Percentiles rank a stretch among this genome's conserved stretches.
These are phyloP conservation scores for Siphamia tubifer DNA, from an alignment of 2,113 vertebrate species.

Conservation along the genomic window DNA sequence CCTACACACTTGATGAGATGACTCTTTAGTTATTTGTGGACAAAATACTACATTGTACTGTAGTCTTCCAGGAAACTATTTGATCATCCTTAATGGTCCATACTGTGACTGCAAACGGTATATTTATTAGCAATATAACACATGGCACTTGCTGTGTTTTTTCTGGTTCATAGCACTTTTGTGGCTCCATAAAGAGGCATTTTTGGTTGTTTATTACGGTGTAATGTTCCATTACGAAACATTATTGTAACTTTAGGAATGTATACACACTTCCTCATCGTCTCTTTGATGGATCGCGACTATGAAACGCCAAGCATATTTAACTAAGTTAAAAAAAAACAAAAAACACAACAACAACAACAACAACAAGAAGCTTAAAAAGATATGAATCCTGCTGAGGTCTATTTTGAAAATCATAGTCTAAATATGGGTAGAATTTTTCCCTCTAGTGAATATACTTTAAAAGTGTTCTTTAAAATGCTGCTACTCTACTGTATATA, in stretches of 20 bases:
- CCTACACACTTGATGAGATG: slow-evolving; percentile 16
- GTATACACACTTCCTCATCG: slow-evolving; percentile 48
- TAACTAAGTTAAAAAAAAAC: slow-evolving; percentile 25
- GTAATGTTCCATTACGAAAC: slow-evolving; percentile 64
- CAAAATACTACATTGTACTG: slow-evolving; percentile 30
- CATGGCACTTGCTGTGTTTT: slow-evolving; percentile 37
- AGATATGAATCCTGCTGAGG: background rate
- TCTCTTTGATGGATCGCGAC: slow-evolving; percentile 56
- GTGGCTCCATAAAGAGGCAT: slow-evolving; percentile 50
- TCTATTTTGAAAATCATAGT: slow-evolving; percentile 27
- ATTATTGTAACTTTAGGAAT: slow-evolving; percentile 62
- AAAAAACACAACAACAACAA: no score
- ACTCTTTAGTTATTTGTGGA: slow-evolving; percentile 12
- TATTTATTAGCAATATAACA: slow-evolving; percentile 44
- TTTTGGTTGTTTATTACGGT: slow-evolving; percentile 60
- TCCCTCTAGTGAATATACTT: background rate
- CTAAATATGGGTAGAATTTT: background rate
- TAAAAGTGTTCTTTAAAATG: slow-evolving; percentile 9
- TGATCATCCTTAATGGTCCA: slow-evolving; percentile 29
- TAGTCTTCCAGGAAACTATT: slow-evolving; percentile 25
- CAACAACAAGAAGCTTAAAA: no score
- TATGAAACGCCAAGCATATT: slow-evolving; percentile 26
- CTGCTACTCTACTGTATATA: slow-evolving; percentile 5
- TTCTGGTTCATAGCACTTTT: slow-evolving; percentile 52
- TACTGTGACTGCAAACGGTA: slow-evolving; percentile 31